Evolutionary conservation across 2,113 vertebrate genomes (phyloP).

Genomic region (Xiphorhynchus elegans): DNA sequence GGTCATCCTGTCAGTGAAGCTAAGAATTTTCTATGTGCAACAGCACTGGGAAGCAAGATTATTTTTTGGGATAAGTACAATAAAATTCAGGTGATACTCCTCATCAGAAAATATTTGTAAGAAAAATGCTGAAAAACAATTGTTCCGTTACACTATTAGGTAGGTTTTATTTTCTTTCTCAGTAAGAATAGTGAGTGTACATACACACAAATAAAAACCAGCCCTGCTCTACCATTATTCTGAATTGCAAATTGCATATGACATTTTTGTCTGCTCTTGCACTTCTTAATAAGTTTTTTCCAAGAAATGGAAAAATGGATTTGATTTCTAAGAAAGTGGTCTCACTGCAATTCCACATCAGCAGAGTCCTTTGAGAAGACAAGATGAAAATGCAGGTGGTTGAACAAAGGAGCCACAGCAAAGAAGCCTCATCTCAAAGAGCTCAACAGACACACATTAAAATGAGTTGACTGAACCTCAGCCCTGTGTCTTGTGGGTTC

Average conservation of each 20-base stretch:
- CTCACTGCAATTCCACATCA: neutral
- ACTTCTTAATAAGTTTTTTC: neutral
- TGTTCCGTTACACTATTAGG: neutral
- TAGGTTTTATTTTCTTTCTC: conserved; percentile 44
- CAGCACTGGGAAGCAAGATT: neutral
- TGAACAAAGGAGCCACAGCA: neutral
- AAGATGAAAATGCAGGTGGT: neutral
- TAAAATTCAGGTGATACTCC: neutral
- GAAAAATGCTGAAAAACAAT: neutral
- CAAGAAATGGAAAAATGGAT: neutral
- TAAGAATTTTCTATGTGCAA: neutral
- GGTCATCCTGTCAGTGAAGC: neutral
- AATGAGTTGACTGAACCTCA: neutral
- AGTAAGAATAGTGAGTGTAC: neutral
- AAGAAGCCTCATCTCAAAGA: neutral
- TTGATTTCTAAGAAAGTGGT: neutral
- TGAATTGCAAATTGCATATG: neutral
- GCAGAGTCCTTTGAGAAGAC: neutral
- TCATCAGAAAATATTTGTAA: neutral
- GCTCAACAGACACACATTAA: neutral
- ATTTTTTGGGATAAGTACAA: neutral
- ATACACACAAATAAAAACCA: neutral
- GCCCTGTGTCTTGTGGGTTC: neutral
- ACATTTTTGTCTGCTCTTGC: neutral
- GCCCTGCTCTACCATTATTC: neutral